Conservation (phyloP, 2,113 vertebrate species). For the Argyrosomus japonicus region DNA sequence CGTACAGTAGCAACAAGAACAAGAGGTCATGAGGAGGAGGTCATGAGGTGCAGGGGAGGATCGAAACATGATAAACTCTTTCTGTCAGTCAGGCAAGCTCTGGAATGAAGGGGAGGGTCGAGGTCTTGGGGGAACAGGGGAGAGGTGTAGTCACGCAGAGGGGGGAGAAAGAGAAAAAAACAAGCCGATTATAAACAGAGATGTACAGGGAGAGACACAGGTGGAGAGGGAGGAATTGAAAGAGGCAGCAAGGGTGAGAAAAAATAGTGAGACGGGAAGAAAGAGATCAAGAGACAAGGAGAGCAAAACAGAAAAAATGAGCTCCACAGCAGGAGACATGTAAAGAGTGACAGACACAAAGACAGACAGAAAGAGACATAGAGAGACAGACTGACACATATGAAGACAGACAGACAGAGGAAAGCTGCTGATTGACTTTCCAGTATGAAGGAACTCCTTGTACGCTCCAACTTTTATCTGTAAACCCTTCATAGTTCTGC, state of each 20-base stretch:
- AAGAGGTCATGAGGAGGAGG: conserved; percentile 31
- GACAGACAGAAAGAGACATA: background rate
- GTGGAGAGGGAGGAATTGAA: background rate
- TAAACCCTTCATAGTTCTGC: conserved; percentile 39
- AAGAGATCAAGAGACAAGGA: background rate
- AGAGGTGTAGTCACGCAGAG: conserved; percentile 1
- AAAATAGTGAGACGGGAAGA: background rate
- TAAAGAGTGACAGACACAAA: conserved; percentile 13
- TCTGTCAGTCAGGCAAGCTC: conserved; percentile 41
- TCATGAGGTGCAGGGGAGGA: conserved; percentile 43
- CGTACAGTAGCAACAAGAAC: conserved; percentile 37
- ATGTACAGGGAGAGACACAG: conserved; percentile 2
- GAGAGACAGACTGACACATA: conserved; percentile 12
- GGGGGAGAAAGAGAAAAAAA: background rate
- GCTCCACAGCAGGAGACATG: background rate
- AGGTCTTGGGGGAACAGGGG: background rate
- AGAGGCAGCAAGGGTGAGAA: background rate
- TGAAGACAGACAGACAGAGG: background rate
- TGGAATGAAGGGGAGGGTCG: conserved; percentile 60
- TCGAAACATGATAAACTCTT: conserved; percentile 49
- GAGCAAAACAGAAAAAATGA: background rate
- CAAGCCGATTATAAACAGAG: conserved; percentile 31
- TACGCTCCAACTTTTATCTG: conserved; percentile 44
- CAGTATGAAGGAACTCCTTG: conserved; percentile 65
- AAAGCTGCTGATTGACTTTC: conserved; percentile 50